Evolutionary conservation across 2,888 invertebrate genomes (phyloP).

Genomic region (Incurvaria masculella): DNA sequence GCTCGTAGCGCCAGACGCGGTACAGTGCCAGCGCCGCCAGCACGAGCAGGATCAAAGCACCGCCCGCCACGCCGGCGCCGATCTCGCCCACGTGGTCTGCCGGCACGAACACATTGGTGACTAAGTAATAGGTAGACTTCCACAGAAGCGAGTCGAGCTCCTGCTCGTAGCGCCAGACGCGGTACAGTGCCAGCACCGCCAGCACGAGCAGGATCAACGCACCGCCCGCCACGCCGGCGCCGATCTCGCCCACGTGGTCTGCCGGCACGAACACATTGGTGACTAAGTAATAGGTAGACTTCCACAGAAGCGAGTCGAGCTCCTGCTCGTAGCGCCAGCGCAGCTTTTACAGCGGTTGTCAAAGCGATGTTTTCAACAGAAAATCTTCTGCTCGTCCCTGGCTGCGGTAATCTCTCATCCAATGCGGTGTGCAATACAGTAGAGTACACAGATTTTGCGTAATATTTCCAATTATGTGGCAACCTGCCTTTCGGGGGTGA

Average conservation of each 20-base stretch:
- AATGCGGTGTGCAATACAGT: no score
- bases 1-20: conserved; percentile 92
- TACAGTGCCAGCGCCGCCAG: conserved; percentile 75
- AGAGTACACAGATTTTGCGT: no score
- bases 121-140: conserved; percentile 49
- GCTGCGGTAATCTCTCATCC: no score
- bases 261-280: conserved; percentile 2
- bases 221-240: conserved; percentile 76
- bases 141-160: conserved; percentile 89
- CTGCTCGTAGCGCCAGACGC: conserved; percentile 93
- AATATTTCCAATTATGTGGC: no score
- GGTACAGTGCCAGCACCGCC: conserved; percentile 73
- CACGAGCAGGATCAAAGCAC: conserved; percentile 65
- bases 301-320: conserved; percentile 89
- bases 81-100: conserved; percentile 82
- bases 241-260: conserved; percentile 84
- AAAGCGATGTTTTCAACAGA: no score
- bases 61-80: conserved; percentile 76
- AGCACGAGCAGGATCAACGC: conserved; percentile 66
- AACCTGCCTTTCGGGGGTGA: no score
- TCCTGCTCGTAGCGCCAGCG: conserved; percentile 95
- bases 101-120: neutral
- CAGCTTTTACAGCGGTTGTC: no score
- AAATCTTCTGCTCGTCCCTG: no score
- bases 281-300: conserved; percentile 28